Conservation (phyloP, 1,140 invertebrate species). For the Ceratina australensis region DNA sequence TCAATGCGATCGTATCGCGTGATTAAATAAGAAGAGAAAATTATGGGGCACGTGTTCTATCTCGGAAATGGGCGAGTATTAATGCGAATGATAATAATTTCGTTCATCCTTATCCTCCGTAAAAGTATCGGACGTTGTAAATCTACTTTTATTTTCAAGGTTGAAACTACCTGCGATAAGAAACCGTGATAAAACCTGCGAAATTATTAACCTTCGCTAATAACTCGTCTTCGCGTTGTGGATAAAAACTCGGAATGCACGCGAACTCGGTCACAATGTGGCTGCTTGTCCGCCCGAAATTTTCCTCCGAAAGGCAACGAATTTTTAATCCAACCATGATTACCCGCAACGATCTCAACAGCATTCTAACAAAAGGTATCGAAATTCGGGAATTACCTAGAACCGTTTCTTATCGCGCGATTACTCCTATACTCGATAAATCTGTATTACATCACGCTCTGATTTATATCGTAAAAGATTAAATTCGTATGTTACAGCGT, state of each 20-base stretch:
- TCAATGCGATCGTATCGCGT: background rate
- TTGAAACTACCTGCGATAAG: conserved; percentile 37
- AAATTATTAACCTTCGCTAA: conserved; percentile 22
- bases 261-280: background rate
- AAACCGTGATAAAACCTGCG: background rate
- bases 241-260: conserved; percentile 27
- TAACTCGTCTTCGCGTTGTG: background rate
- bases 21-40: background rate
- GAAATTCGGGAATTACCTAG: no score
- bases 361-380: background rate
- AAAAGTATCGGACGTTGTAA: background rate
- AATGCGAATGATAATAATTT: background rate
- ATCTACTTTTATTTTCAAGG: conserved; percentile 32
- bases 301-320: background rate
- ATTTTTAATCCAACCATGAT: background rate
- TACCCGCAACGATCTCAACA: background rate
- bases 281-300: background rate
- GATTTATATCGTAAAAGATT: background rate
- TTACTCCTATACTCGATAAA: background rate
- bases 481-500: background rate
- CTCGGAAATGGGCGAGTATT: no score
- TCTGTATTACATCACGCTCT: background rate
- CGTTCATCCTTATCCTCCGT: background rate
- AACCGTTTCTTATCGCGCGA: background rate
- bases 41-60: no score